Evolutionary conservation across 1,140 invertebrate genomes (phyloP).

Genomic region (Lanistes nyassanus): DNA sequence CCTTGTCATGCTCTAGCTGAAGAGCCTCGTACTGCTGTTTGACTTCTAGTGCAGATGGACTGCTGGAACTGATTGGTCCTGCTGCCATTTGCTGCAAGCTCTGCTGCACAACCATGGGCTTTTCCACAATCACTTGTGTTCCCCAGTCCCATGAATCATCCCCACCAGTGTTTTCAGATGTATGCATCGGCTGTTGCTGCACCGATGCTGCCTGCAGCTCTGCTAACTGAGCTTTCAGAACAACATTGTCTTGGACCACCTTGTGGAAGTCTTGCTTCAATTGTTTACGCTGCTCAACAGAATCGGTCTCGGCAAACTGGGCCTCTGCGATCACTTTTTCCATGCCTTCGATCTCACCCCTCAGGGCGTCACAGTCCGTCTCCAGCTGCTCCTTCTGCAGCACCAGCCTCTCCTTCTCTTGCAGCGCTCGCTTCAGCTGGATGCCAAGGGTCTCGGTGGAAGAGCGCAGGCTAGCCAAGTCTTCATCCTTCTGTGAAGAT

Average conservation of each 20-base stretch:
- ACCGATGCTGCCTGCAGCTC: constrained; percentile 5
- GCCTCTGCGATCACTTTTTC: constrained; percentile 32
- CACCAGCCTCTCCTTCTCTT: constrained; percentile 13
- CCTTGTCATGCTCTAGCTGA: constrained; percentile 41
- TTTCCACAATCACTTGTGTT: constrained; percentile 3
- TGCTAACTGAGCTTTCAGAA: constrained; percentile 17
- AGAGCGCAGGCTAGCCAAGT: constrained; percentile 19
- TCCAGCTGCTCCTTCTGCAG: constrained; percentile 35
- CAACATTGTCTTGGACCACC: constrained; percentile 1
- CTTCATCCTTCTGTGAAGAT: constrained; percentile 25
- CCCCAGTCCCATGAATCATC: constrained; percentile 1
- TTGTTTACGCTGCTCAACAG: neutral
- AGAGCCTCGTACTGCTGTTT: constrained; percentile 32
- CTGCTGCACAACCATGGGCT: constrained; percentile 11
- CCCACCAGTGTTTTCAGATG: neutral
- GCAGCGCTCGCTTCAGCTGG: constrained; percentile 21
- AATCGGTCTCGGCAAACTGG: constrained; percentile 31
- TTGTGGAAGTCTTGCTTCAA: constrained; percentile 23
- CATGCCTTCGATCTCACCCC: constrained; percentile 36
- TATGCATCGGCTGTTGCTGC: neutral
- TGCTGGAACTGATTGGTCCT: neutral
- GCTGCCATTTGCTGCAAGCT: constrained; percentile 28
- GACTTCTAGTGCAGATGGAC: neutral
- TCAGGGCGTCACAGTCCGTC: constrained; percentile 19
- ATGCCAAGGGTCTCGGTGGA: constrained; percentile 19